These are phyloP conservation scores for Apeira syringaria DNA, from an alignment of 2,888 invertebrate species.

Conservation along the genomic window DNA sequence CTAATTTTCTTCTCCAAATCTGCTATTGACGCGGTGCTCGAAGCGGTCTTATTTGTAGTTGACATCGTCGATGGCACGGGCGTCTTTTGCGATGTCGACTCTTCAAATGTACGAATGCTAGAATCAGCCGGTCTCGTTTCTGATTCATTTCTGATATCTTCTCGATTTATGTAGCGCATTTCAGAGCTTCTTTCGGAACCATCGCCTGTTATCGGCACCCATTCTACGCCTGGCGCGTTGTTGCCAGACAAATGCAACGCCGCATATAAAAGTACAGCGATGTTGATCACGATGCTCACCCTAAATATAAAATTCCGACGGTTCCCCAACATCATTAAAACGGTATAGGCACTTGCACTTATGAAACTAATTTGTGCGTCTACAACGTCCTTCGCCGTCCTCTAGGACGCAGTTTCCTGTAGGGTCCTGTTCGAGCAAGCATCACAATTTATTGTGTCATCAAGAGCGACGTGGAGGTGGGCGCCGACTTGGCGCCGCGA, in stretches of 20 bases:
- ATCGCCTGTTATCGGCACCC: slow-evolving; percentile 66
- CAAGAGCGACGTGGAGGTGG: slow-evolving; percentile 62
- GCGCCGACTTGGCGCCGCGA: slow-evolving; percentile 61
- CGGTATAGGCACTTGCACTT: slow-evolving; percentile 72
- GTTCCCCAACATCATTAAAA: slow-evolving; percentile 68
- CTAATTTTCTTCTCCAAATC: slow-evolving; percentile 64
- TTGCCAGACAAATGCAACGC: slow-evolving; percentile 84
- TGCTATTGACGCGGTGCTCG: slow-evolving; percentile 66
- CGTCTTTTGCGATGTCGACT: slow-evolving; percentile 67
- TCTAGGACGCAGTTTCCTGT: slow-evolving; percentile 81
- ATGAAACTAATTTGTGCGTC: slow-evolving; percentile 50
- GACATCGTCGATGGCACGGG: slow-evolving; percentile 64
- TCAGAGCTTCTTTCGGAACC: slow-evolving; percentile 61
- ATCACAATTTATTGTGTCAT: slow-evolving; percentile 82
- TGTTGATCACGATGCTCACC: slow-evolving; percentile 89
- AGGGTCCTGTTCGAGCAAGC: slow-evolving; percentile 74
- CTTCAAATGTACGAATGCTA: slow-evolving; percentile 49
- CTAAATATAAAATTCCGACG: slow-evolving; percentile 88
- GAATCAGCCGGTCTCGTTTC: slow-evolving; percentile 48
- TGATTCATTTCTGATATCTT: slow-evolving; percentile 57
- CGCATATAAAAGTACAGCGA: slow-evolving; percentile 88
- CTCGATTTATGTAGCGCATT: slow-evolving; percentile 49
- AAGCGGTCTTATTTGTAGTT: slow-evolving; percentile 67
- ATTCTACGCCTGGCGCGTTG: slow-evolving; percentile 54
- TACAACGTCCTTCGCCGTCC: slow-evolving; percentile 80